These are phyloP conservation scores for Dromius quadrimaculatus DNA, from an alignment of 2,888 invertebrate species.

Conservation along the genomic window DNA sequence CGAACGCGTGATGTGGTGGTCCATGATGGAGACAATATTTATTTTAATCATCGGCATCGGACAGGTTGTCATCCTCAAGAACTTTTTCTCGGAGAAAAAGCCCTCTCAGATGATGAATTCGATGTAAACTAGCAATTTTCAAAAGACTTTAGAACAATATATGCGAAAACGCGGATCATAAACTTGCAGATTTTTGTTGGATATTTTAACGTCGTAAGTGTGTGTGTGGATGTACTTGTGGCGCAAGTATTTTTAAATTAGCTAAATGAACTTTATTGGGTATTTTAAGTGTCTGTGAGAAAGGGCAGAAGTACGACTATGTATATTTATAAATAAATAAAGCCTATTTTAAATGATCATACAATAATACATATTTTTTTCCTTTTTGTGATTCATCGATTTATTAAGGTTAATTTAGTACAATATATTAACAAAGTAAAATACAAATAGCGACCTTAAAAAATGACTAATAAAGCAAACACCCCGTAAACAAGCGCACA, in stretches of 20 bases:
- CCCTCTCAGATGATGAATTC: conserved; percentile 65
- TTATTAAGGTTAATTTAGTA: neutral
- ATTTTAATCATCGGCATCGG: conserved; percentile 88
- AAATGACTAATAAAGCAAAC: conserved; percentile 91
- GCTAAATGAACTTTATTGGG: conserved; percentile 40
- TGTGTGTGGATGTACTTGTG: conserved; percentile 25
- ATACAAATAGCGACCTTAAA: conserved; percentile 67
- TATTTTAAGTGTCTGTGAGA: conserved; percentile 40
- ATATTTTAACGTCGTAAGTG: conserved; percentile 39
- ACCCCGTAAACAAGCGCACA: conserved; percentile 93
- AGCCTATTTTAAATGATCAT: conserved; percentile 42
- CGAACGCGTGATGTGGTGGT: conserved; percentile 94
- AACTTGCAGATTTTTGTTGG: conserved; percentile 39
- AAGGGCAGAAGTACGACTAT: conserved; percentile 25
- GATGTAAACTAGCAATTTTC: conserved; percentile 58
- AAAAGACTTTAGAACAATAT: conserved; percentile 37
- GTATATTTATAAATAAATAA: conserved; percentile 46
- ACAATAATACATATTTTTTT: neutral
- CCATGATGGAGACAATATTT: conserved; percentile 86
- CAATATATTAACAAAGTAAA: conserved; percentile 5
- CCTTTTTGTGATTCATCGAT: neutral
- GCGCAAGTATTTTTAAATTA: conserved; percentile 46
- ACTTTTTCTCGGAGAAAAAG: conserved; percentile 87
- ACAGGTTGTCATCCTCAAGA: conserved; percentile 91
- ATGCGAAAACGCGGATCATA: conserved; percentile 22